These are phyloP conservation scores for Ichneumon xanthorius DNA, from an alignment of 2,888 invertebrate genomes.

Conservation along the genomic window DNA sequence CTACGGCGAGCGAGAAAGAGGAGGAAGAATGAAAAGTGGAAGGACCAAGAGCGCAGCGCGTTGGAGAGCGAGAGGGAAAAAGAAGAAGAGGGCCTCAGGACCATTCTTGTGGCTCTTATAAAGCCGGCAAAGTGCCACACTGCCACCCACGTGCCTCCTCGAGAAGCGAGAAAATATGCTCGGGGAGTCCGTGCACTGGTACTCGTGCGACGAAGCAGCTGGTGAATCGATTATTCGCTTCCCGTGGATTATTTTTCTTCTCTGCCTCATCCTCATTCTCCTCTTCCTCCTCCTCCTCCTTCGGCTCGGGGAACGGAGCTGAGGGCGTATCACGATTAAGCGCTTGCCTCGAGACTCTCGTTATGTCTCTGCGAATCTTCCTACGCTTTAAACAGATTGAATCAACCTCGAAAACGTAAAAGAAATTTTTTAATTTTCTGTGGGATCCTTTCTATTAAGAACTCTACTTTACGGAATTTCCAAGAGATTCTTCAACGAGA, in stretches of 20 bases:
- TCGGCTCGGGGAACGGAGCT: slow-evolving; percentile 9
- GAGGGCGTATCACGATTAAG: slow-evolving; percentile 66
- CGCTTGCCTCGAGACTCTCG: slow-evolving; percentile 60
- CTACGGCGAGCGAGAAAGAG: slow-evolving; percentile 30
- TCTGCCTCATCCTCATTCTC: slow-evolving; percentile 4
- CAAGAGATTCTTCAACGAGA: neutral
- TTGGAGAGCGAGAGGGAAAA: slow-evolving; percentile 63
- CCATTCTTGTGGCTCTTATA: slow-evolving; percentile 81
- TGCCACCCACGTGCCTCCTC: slow-evolving; percentile 82
- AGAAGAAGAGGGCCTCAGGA: slow-evolving; percentile 69
- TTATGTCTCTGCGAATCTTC: slow-evolving; percentile 53
- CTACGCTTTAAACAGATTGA: slow-evolving; percentile 39
- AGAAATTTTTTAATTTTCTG: neutral
- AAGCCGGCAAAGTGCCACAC: slow-evolving; percentile 81
- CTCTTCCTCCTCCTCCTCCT: slow-evolving; percentile 1
- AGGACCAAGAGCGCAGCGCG: slow-evolving; percentile 65
- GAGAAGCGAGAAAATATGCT: slow-evolving; percentile 77
- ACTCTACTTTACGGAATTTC: neutral
- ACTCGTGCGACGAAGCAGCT: slow-evolving; percentile 72
- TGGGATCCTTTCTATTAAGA: neutral
- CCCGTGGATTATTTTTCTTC: slow-evolving; percentile 63
- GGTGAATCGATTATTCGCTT: slow-evolving; percentile 75
- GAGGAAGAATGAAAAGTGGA: slow-evolving; percentile 67
- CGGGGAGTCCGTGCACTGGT: slow-evolving; percentile 66
- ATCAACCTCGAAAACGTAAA: neutral